Conservation (phyloP, 2,888 invertebrate genomes). For the Conchocele bisecta region DNA sequence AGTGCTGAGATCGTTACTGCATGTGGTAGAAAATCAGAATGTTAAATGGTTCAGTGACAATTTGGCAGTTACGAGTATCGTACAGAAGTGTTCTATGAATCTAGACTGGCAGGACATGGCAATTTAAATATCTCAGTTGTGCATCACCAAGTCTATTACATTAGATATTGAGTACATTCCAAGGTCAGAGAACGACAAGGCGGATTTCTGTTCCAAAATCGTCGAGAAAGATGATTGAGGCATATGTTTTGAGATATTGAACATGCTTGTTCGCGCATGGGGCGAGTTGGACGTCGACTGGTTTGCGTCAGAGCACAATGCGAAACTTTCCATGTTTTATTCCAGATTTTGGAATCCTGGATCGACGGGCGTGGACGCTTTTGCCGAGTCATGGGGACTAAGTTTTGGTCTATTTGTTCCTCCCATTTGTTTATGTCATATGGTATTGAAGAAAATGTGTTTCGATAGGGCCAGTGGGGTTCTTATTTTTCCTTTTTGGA, state of each 20-base stretch:
- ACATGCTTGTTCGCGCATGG: slow-evolving; percentile 18
- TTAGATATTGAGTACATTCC: slow-evolving; percentile 29
- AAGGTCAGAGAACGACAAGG: slow-evolving; percentile 2
- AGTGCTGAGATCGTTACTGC: slow-evolving; percentile 14
- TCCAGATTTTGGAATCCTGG: slow-evolving; percentile 34
- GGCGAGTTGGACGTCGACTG: slow-evolving; percentile 38
- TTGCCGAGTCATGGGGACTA: slow-evolving; percentile 22
- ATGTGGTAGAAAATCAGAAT: slow-evolving; percentile 17
- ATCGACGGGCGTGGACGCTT: slow-evolving; percentile 33
- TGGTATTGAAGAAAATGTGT: slow-evolving; percentile 35
- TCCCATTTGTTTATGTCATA: slow-evolving; percentile 15
- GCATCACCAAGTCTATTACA: slow-evolving; percentile 4
- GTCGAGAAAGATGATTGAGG: slow-evolving; percentile 30
- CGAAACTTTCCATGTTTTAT: slow-evolving; percentile 43
- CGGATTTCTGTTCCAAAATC: slow-evolving; percentile 16
- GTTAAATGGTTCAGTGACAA: slow-evolving; percentile 40
- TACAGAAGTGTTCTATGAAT: slow-evolving; percentile 25
- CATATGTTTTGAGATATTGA: slow-evolving; percentile 6
- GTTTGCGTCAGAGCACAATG: slow-evolving; percentile 47
- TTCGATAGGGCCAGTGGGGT: slow-evolving; percentile 13
- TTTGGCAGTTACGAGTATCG: slow-evolving; percentile 17
- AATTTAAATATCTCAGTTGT: slow-evolving; percentile 12
- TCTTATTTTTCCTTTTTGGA: slow-evolving; percentile 39
- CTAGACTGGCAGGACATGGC: slow-evolving; percentile 26
- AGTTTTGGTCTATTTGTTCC: slow-evolving; percentile 44